Base-by-base conservation (phyloP, 2,888 invertebrate species). In the Neria commutata region DNA sequence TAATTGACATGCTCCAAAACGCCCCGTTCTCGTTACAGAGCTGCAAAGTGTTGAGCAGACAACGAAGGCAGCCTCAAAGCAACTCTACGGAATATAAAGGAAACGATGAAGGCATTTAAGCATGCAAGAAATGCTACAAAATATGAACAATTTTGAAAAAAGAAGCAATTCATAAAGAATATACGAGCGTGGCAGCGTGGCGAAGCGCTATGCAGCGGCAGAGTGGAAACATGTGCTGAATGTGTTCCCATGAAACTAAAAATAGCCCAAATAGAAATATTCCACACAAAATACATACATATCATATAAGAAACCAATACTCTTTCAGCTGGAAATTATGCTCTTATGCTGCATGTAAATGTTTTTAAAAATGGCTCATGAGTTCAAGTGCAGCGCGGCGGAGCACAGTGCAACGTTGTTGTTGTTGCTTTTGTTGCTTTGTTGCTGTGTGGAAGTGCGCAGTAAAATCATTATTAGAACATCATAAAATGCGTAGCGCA, bases 191-290 rank as follows among this genome's bases (percentile, higher is more conserved):
- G n/a, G n/a, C n/a, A n/a, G n/a, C n/a, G n/a, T n/a, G n/a, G n/a
- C n/a, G n/a, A n/a, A n/a, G n/a, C n/a, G n/a, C n/a, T n/a, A n/a
- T 42, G 42, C n/a, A 37, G 8, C 6, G 37, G 42, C 42, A 42
- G 42, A 29, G 11, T 21, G 21, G 5, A 4, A 42, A 17, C 42
- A 42, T 42, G 21, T 42, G 42, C 26, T 47, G 23, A 40, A 19
- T 19, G 33, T 70, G 72, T 71, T 71, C 70, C 72, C 70, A 71
- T 68, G 70, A 60, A 57, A 5, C 72, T 71, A 64, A 71, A 72
- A 69, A 71, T 71, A 70, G 71, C 64, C 24, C 55, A 60, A 68
- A 64, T 42, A 6, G 42, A 42, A 42, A 19, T 21, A 21, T 42
- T 42, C 21, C 42, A 21, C 4, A 29, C 16, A 42, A 42, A 42